Base-by-base conservation (phyloP, 2,797 vertebrate genomes). In the Limosa lapponica region DNA sequence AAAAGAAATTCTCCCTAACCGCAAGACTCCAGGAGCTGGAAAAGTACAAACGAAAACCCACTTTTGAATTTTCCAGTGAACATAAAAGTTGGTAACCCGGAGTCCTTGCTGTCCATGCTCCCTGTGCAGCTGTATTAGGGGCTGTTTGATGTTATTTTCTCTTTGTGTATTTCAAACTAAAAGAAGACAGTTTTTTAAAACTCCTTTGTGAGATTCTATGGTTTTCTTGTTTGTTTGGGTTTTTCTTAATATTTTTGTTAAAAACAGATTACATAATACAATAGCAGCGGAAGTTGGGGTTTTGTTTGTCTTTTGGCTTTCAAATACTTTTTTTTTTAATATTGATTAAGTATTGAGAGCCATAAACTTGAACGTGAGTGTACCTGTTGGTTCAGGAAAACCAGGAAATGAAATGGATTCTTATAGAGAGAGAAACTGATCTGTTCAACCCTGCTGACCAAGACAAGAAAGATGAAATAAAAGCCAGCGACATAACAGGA, bases 401-500 rank as follows among this genome's bases (percentile, higher is more conserved):
- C 1, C 9, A 36, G 28, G 22, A 85, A 64, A 62, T 6, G 0
- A 71, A 78, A 71, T 52, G 16, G 7, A 48, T 72, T 75, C n/a
- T 39, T 89, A 13, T 8, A 86, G 41, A 78, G 22, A 77, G 34
- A 44, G 10, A 61, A 59, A 62, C 11, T 73, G 30, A 48, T 57
- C 84, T 87, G 8, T 51, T 8, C 44, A 70, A 79, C 20, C 8
- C 51, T 62, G 19, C 11, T 11, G 5, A 77, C 36, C n/a, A 70
- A 73, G 55, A 61, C 36, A 81, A 58, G n/a, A 67, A 79, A 72
- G 25, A 58, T 36, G 1, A 79, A 89, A 89, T 62, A 87, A 95
- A 94, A 80, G 3, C 5, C 23, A 82, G 7, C 6, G 59, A 44
- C 2, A 6, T 32, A 88, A 70, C 14, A 66, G 10, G 13, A 16